Conservation (phyloP, 2,797 vertebrate species). For the Coracias cyanogaster region DNA sequence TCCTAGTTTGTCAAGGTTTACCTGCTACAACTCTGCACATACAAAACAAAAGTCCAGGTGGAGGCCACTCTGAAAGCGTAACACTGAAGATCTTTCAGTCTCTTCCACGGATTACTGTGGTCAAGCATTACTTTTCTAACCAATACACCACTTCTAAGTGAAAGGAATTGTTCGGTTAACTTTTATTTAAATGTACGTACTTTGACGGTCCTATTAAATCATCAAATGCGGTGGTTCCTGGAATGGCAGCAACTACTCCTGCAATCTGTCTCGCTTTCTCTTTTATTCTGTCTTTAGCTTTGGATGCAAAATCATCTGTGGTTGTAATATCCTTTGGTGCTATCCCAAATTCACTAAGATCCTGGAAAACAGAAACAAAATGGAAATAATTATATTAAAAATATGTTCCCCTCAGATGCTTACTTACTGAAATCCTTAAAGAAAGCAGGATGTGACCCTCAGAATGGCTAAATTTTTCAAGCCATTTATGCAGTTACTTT, state of each 20-base stretch:
- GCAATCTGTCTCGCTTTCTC: slow-evolving; percentile 88
- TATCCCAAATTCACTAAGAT: slow-evolving; percentile 94
- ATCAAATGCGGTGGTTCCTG: slow-evolving; percentile 90
- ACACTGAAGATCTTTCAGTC: background rate
- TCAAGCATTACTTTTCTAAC: background rate
- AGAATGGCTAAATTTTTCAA: background rate
- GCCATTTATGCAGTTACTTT: background rate
- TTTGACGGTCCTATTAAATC: slow-evolving; percentile 90
- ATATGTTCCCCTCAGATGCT: background rate
- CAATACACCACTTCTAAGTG: background rate
- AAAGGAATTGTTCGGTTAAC: background rate
- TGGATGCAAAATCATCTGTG: slow-evolving; percentile 89
- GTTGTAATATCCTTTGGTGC: slow-evolving; percentile 91
- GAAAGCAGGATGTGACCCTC: background rate
- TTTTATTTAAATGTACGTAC: slow-evolving; percentile 73
- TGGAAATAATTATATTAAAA: background rate
- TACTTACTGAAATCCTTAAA: background rate
- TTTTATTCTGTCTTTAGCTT: slow-evolving; percentile 81
- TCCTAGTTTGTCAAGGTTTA: background rate
- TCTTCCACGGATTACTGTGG: background rate
- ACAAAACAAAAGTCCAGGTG: background rate
- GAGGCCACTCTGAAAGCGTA: background rate
- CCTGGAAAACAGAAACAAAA: slow-evolving; percentile 75
- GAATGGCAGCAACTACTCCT: slow-evolving; percentile 85
- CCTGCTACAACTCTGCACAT: background rate